Base-by-base conservation (phyloP, 53 echinoderm and acorn worm genomes). In the Mesocentrotus franciscanus region DNA sequence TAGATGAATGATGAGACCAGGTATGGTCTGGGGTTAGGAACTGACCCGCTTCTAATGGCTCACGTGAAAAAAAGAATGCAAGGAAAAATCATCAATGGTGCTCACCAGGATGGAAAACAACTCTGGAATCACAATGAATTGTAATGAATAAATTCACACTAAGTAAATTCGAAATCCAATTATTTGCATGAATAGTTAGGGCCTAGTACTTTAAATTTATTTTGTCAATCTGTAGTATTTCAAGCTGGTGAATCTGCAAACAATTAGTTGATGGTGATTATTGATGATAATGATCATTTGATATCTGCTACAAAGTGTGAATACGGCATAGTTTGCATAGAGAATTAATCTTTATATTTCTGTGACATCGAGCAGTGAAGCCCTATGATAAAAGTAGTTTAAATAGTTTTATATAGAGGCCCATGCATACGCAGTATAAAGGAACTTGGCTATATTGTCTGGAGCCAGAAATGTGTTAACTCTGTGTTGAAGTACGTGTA, bases 1-100 rank as follows among this genome's bases (percentile, higher is more conserved):
- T 18, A 39, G 17, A 76, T 81, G 81, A 81, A 81, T 18, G 81
- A 81, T 76, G 76, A 81, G 42, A 42, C 42, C 81, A 81, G 81
- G 81, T 81, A 81, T 42, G 81, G 81, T 17, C 16, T 33, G 39
- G 20, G 81, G 36, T 81, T 39, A 42, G 30, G 7, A 81, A 18
- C 81, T 36, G 81, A 81, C 81, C 81, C 8, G 81, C 81, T 81
- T 81, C 81, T 81, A 42, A 42, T 81, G 9, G 81, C 22, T 81
- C 81, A 39, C 39, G 39, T 81, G 81, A 42, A 9, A 76, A 64
- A 64, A 33, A 81, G 42, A 81, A 81, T 81, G 42, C 39, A 81
- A 39, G 81, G 81, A 39, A 81, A 39, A 81, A 42, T 20, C 39
- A 81, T 81, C 81, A 81, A 18, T 9, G 22, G 1, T 36, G 17